Percentiles rank a stretch among this genome's conserved stretches.
Conservation (phyloP, 1,140 invertebrate species). For the Dendroctonus ponderosae region DNA sequence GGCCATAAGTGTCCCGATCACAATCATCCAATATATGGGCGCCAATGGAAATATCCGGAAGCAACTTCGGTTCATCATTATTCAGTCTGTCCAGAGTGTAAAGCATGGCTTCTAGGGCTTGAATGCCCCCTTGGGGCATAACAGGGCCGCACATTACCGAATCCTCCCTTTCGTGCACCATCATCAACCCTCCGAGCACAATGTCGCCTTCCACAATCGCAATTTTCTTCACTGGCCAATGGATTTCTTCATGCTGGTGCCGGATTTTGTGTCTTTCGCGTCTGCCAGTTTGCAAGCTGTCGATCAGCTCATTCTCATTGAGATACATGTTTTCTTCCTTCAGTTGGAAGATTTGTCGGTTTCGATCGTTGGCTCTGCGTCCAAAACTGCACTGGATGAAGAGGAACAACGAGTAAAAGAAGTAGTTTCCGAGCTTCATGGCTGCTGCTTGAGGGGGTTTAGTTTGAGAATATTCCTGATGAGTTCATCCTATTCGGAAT, state of each 20-base stretch:
- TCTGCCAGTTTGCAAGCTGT: too few species aligned
- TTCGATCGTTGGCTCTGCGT: too few species aligned
- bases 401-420: too few species aligned
- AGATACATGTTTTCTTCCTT: too few species aligned
- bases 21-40: conserved; percentile 87
- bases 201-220: conserved; percentile 82
- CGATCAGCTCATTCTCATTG: too few species aligned
- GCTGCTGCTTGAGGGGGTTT: too few species aligned
- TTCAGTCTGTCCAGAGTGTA: conserved; percentile 82
- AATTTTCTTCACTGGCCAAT: conserved; percentile 84
- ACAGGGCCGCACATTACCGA: conserved; percentile 75
- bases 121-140: conserved; percentile 85
- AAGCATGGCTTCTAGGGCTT: conserved; percentile 84
- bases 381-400: too few species aligned
- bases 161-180: conserved; percentile 86
- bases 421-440: too few species aligned
- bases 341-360: too few species aligned
- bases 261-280: conserved; percentile 19
- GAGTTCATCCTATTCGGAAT: too few species aligned
- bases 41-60: conserved; percentile 73
- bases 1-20: conserved; percentile 87
- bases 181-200: conserved; percentile 87
- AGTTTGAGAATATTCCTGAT: too few species aligned
- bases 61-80: conserved; percentile 52
- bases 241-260: conserved; percentile 40